Evolutionary conservation across 2,888 invertebrate species (phyloP).

Genomic region (Crepidodera aurea): DNA sequence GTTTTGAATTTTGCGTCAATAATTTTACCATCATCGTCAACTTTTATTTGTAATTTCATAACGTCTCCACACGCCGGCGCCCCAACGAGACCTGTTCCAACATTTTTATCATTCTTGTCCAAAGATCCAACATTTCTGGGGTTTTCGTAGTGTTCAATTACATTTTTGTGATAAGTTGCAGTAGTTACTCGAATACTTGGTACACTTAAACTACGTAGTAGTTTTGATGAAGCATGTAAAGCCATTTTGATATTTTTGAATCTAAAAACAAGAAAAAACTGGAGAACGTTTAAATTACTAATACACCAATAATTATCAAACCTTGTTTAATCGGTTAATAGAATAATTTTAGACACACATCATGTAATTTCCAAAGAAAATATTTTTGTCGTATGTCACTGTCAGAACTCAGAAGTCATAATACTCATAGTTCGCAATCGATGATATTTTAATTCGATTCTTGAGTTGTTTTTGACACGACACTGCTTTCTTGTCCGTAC

Average conservation of each 20-base stretch:
- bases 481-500: too few species aligned
- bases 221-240: constrained; percentile 52
- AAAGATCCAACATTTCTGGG: constrained; percentile 97
- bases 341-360: too few species aligned
- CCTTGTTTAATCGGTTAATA: too few species aligned
- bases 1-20: constrained; percentile 99
- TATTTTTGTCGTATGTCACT: too few species aligned
- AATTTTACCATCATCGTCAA: constrained; percentile 96
- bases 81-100: constrained; percentile 98
- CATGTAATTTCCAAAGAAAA: too few species aligned
- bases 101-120: constrained; percentile 90
- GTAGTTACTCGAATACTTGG: constrained; percentile 47
- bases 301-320: too few species aligned
- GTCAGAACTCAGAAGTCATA: too few species aligned
- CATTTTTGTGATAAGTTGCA: constrained; percentile 79
- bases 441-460: too few species aligned
- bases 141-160: constrained; percentile 99
- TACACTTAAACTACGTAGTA: constrained; percentile 49
- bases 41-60: constrained; percentile 97
- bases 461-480: too few species aligned
- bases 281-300: background rate
- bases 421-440: too few species aligned
- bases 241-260: constrained; percentile 49
- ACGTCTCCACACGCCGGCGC: constrained; percentile 99
- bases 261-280: background rate